Evolutionary conservation across 2,113 vertebrate species (phyloP).

Genomic region (Tamias sibiricus): DNA sequence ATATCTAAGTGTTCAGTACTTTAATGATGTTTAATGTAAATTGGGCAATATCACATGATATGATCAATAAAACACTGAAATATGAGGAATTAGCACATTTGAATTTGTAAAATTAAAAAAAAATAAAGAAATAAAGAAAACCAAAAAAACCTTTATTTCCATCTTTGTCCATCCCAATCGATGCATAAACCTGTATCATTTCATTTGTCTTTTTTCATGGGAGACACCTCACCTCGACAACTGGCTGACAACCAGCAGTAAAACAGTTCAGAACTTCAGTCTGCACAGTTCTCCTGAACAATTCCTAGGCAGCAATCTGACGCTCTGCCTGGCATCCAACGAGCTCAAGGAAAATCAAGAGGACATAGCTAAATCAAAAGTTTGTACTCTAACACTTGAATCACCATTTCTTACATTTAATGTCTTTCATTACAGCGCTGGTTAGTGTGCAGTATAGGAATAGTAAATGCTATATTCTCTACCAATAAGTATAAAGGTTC

Average conservation of each 20-base stretch:
- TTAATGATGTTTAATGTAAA: neutral
- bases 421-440: neutral
- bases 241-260: too few relatives aligned
- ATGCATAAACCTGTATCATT: too few relatives aligned
- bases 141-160: neutral
- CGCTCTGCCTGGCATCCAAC: too few relatives aligned
- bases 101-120: neutral
- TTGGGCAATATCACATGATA: neutral
- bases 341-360: neutral
- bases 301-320: neutral
- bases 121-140: too few relatives aligned
- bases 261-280: neutral
- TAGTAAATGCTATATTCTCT: neutral
- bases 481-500: neutral
- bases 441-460: neutral
- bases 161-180: neutral
- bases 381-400: neutral
- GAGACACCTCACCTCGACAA: neutral
- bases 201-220: neutral
- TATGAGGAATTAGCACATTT: too few relatives aligned
- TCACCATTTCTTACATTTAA: neutral
- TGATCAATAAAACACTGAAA: too few relatives aligned
- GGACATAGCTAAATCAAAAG: neutral
- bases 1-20: neutral
- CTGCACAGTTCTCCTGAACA: neutral